phyloP scores from a whole-genome alignment of 2,888 invertebrate species.

The Euproctis similis region DNA sequence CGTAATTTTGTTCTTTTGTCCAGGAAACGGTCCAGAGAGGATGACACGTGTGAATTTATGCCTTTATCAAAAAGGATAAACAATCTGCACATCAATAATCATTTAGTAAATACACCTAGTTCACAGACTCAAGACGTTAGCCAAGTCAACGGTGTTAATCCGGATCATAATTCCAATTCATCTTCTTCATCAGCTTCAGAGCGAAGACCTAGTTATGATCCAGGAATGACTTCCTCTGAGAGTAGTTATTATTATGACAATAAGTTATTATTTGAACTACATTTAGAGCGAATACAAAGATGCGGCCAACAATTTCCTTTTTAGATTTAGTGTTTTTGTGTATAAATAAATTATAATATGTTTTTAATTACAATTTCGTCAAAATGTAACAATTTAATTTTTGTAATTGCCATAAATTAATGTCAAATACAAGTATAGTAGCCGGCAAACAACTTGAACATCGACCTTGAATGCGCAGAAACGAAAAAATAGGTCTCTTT shows the following conservation, averaged over 20 bases:
- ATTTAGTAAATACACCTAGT: slow-evolving; percentile 37
- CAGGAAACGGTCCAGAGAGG: slow-evolving; percentile 86
- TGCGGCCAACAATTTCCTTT: slow-evolving; percentile 68
- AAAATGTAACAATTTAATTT: too few species aligned
- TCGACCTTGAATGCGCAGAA: too few species aligned
- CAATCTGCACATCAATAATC: slow-evolving; percentile 87
- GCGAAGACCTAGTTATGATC: slow-evolving; percentile 78
- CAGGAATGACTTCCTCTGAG: slow-evolving; percentile 83
- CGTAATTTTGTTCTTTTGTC: slow-evolving; percentile 5
- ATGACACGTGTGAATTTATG: slow-evolving; percentile 87
- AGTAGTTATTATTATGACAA: slow-evolving; percentile 93
- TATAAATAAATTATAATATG: too few species aligned
- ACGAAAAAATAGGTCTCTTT: too few species aligned
- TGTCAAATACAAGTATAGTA: too few species aligned
- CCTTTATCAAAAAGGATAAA: slow-evolving; percentile 93
- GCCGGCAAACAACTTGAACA: too few species aligned
- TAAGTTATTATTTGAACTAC: slow-evolving; percentile 89
- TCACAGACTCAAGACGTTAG: slow-evolving; percentile 43
- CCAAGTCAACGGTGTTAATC: slow-evolving; percentile 46
- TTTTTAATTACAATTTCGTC: too few species aligned
- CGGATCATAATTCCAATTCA: slow-evolving; percentile 49
- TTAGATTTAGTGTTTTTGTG: too few species aligned
- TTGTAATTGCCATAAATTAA: too few species aligned
- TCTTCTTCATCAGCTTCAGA: slow-evolving; percentile 47
- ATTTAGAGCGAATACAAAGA: slow-evolving; percentile 86